Evolutionary conservation across 2,113 vertebrate species (phyloP), one percentile per base, ranked within the genome.

Genomic region (Vulpes lagopus): DNA sequence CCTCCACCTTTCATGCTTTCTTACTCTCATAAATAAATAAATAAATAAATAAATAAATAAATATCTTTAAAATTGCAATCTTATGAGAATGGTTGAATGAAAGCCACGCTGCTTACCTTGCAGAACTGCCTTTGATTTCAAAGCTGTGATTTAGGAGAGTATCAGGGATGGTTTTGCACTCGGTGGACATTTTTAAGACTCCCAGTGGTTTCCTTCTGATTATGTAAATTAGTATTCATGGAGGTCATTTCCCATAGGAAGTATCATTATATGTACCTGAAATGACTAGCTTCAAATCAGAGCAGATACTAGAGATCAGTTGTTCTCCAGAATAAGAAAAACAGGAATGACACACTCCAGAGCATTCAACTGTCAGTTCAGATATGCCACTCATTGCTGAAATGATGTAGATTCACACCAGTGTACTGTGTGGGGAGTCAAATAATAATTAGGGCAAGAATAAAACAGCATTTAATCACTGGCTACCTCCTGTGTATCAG

Each of bases 271-370:
- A 73, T n/a, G 20, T 92, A 92, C 57, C 22, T 94, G 49, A 78
- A 96, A 95, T 51, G 65, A 80, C 32, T 51, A 82, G 23, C 15
- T 94, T 91, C n/a, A n/a, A 49, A 64, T 25, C 20, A 87, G 1
- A 9, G 4, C 30, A 53, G 10, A 55, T 10, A 43, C 27, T 38
- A 19, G 19, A 82, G 25, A 35, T 15, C 27, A 20, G 12, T 53
- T 91, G 4, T 91, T 88, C 64, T 60, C 12, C 3, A 91, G n/a
- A 62, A 57, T 32, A 74, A 78, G 32, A 35, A 65, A 87, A 97
- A 30, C 19, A 65, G 10, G 2, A 27, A 59, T 83, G 60, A 10
- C 32, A 25, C 8, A 62, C 69, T 79, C 10, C 11, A 16, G 62
- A 94, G 22, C 15, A 15, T 30, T 57, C n/a, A 2, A 51, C 55